Percentiles rank a stretch among this genome's conserved stretches.
Conservation (phyloP, 1,140 invertebrate genomes). For the Lordiphosa clarofinis region DNA sequence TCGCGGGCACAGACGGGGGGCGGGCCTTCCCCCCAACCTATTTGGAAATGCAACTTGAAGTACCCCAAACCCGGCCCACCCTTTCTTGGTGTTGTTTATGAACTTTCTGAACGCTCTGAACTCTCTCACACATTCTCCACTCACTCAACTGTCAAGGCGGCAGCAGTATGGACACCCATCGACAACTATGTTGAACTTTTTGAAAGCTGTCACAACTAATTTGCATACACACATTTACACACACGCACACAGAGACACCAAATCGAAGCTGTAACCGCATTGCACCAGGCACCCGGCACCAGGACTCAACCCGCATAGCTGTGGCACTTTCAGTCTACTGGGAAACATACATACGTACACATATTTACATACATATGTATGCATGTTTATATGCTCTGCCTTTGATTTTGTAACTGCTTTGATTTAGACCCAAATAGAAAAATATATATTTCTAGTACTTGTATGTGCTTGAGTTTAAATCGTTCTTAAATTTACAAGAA, state of each 20-base stretch:
- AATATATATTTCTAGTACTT: too few species aligned
- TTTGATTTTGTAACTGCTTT: too few species aligned
- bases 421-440: too few species aligned
- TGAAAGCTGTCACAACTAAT: constrained; percentile 77
- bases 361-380: background rate
- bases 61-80: background rate
- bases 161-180: constrained; percentile 27
- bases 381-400: background rate
- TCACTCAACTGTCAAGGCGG: constrained; percentile 26
- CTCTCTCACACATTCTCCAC: constrained; percentile 2
- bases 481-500: too few species aligned
- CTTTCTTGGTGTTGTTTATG: constrained; percentile 39
- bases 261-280: constrained; percentile 9
- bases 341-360: background rate
- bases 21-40: background rate
- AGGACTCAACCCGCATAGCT: constrained; percentile 4
- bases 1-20: constrained; percentile 38
- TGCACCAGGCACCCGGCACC: constrained; percentile 6
- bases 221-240: constrained; percentile 56
- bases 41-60: constrained; percentile 21
- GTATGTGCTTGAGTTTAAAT: too few species aligned
- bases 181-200: constrained; percentile 72
- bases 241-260: background rate
- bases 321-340: background rate
- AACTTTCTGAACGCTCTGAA: constrained; percentile 62